Percentiles rank a stretch among this genome's conserved stretches.
phyloP scores from a whole-genome alignment of 2,888 invertebrate species.

The Xestia ashworthii region DNA sequence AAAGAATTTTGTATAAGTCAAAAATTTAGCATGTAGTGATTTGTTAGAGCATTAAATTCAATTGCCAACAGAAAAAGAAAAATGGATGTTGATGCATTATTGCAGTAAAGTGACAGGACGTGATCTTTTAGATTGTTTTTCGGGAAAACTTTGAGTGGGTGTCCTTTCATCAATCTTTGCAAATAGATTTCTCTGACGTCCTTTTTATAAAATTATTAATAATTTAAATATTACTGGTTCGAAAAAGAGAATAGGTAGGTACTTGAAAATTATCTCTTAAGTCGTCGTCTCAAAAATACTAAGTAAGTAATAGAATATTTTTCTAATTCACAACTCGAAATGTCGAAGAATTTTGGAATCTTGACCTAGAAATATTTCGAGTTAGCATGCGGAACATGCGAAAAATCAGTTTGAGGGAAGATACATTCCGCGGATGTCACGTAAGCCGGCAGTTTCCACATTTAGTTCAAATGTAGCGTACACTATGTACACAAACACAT shows the following conservation, averaged over 20 bases:
- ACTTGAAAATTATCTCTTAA: not conserved
- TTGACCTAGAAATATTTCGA: slow-evolving; percentile 30
- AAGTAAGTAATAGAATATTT: not conserved
- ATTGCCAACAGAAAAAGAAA: slow-evolving; percentile 24
- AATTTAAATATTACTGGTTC: not conserved
- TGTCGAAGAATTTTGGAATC: slow-evolving; percentile 25
- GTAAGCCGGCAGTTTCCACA: slow-evolving; percentile 79
- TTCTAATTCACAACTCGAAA: not conserved
- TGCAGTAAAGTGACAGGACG: not conserved
- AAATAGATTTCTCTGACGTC: not conserved
- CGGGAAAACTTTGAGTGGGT: not conserved
- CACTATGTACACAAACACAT: slow-evolving; percentile 65
- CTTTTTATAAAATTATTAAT: not conserved
- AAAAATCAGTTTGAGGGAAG: slow-evolving; percentile 59
- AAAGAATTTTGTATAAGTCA: slow-evolving; percentile 34
- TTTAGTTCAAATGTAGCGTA: slow-evolving; percentile 76
- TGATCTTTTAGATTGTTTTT: slow-evolving; percentile 7
- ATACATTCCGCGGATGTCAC: slow-evolving; percentile 76
- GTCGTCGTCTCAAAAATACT: not conserved
- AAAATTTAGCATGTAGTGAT: slow-evolving; percentile 40
- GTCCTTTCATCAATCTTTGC: slow-evolving; percentile 13
- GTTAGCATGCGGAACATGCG: slow-evolving; percentile 36
- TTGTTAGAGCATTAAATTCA: slow-evolving; percentile 26
- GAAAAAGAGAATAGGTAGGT: not conserved
- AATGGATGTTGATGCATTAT: slow-evolving; percentile 20